These are phyloP conservation scores for Notodonta dromedarius DNA, from an alignment of 2,888 invertebrate species.

Conservation along the genomic window DNA sequence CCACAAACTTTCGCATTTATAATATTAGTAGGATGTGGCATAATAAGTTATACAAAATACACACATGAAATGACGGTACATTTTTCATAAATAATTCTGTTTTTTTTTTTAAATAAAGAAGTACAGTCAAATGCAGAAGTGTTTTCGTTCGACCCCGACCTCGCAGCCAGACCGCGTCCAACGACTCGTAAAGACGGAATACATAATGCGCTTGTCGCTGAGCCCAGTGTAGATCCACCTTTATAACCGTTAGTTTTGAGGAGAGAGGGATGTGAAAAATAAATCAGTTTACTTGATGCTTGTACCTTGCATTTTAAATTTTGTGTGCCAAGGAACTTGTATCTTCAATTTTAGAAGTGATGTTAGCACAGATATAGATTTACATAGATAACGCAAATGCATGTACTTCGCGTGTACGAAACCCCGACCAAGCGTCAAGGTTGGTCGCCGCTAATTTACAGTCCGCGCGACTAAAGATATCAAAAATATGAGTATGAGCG, in stretches of 20 bases:
- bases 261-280: constrained; percentile 32
- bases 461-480: too few relatives aligned
- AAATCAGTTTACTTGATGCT: constrained; percentile 12
- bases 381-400: too few relatives aligned
- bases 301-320: neutral
- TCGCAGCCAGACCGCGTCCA: constrained; percentile 13
- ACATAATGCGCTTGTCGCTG: constrained; percentile 21
- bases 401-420: too few relatives aligned
- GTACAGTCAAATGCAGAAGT: neutral
- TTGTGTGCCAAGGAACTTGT: neutral
- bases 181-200: constrained; percentile 16
- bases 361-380: too few relatives aligned
- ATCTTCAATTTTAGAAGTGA: neutral
- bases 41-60: too few relatives aligned
- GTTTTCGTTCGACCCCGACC: neutral
- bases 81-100: neutral
- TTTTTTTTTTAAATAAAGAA: neutral
- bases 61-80: neutral
- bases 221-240: constrained; percentile 22
- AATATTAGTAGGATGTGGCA: too few relatives aligned
- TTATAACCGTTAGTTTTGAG: constrained; percentile 21
- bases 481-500: too few relatives aligned
- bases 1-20: too few relatives aligned
- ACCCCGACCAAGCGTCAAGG: too few relatives aligned
- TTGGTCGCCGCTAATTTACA: too few relatives aligned